These are phyloP conservation scores for Smittia sp. DNA, from an alignment of 2,888 invertebrate genomes.

Conservation along the genomic window DNA sequence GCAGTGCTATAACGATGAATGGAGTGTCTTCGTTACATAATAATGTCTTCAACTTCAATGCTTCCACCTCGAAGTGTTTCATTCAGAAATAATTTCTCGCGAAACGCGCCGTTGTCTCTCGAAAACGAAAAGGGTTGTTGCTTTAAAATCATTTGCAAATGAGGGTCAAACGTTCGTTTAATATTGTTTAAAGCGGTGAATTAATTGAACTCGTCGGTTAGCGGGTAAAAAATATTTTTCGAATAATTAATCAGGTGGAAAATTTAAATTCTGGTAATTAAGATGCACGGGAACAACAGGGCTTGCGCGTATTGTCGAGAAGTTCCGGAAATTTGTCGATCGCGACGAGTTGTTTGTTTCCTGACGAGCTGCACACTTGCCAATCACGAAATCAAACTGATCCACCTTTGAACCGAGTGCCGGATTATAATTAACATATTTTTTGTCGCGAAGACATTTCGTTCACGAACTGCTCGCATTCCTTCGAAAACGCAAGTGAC, in stretches of 20 bases:
- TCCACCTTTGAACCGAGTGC: too few relatives aligned
- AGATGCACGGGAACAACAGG: not conserved
- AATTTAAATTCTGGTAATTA: not conserved
- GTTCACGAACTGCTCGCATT: too few relatives aligned
- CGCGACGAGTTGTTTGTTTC: too few relatives aligned
- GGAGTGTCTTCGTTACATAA: too few relatives aligned
- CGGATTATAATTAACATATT: too few relatives aligned
- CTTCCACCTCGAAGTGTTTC: too few relatives aligned
- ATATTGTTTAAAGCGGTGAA: not conserved
- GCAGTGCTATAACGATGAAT: too few relatives aligned
- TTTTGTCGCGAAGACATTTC: too few relatives aligned
- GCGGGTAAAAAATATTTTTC: not conserved
- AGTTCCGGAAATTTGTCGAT: not conserved
- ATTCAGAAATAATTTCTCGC: not conserved
- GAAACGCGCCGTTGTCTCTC: not conserved
- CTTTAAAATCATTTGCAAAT: slow-evolving; percentile 1
- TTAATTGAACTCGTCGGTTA: not conserved
- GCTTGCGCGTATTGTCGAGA: not conserved
- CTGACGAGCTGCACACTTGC: not conserved
- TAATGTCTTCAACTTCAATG: too few relatives aligned
- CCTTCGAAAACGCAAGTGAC: too few relatives aligned
- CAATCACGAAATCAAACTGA: not conserved
- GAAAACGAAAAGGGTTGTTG: not conserved
- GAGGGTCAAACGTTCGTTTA: slow-evolving; percentile 10
- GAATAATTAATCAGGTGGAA: not conserved